Evolutionary conservation across 92 coral and sea anemone species (phyloP).

Genomic region (Palythoa grandis): DNA sequence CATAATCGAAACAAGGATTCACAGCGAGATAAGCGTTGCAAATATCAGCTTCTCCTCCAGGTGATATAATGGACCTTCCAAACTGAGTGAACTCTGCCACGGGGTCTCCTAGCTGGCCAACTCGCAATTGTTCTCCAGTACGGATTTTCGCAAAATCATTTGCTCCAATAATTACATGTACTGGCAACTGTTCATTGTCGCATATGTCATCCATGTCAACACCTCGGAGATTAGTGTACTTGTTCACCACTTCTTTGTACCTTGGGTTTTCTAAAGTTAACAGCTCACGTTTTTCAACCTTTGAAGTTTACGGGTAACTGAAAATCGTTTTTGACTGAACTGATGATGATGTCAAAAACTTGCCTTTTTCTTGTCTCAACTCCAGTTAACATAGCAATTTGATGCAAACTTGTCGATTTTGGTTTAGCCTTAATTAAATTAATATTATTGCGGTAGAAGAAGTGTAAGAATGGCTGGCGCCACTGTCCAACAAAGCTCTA

Average conservation of each 20-base stretch:
- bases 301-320: conserved; percentile 35
- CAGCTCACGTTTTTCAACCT: conserved; percentile 53
- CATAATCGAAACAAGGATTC: too few relatives aligned
- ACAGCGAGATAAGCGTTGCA: conserved; percentile 47
- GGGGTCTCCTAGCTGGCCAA: conserved; percentile 71
- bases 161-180: conserved; percentile 72
- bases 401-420: conserved; percentile 10
- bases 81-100: conserved; percentile 67
- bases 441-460: conserved; percentile 41
- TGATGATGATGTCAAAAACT: too few relatives aligned
- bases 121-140: conserved; percentile 64
- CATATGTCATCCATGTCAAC: conserved; percentile 66
- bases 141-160: conserved; percentile 70
- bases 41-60: conserved; percentile 54
- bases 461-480: conserved; percentile 54
- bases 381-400: too few relatives aligned
- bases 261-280: conserved; percentile 66
- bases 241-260: conserved; percentile 52
- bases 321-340: conserved; percentile 28
- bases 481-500: conserved; percentile 66
- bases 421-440: conserved; percentile 61
- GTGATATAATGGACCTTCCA: conserved; percentile 75
- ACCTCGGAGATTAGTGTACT: conserved; percentile 58
- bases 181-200: conserved; percentile 55
- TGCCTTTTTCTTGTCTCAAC: too few relatives aligned